Conservation (phyloP, 1,140 invertebrate species). For the Monomorium pharaonis region DNA sequence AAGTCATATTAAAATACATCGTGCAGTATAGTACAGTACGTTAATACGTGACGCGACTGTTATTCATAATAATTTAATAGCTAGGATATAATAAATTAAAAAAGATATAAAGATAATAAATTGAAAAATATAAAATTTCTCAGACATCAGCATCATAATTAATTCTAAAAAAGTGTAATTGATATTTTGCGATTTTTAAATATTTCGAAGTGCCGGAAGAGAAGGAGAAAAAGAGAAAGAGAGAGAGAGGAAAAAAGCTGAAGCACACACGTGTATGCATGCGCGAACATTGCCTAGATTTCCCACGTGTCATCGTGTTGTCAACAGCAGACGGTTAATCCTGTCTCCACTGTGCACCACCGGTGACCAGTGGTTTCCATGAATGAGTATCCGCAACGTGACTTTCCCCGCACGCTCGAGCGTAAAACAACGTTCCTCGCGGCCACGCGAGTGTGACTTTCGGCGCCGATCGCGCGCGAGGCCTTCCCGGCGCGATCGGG, state of each 20-base stretch:
- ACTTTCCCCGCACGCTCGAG: neutral
- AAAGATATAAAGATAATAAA: neutral
- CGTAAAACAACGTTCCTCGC: constrained; percentile 14
- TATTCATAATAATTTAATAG: neutral
- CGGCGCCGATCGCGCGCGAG: constrained; percentile 37
- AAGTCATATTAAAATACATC: neutral
- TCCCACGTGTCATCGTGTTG: constrained; percentile 65
- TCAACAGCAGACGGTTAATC: constrained; percentile 66
- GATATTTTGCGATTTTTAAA: neutral
- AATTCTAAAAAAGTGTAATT: constrained; percentile 6
- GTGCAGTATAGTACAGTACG: neutral
- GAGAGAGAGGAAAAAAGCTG: no score
- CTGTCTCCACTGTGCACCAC: constrained; percentile 38
- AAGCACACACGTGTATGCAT: neutral
- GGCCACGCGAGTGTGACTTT: constrained; percentile 1
- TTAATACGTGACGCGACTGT: neutral
- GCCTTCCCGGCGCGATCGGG: constrained; percentile 56
- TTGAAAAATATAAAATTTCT: neutral
- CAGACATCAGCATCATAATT: neutral
- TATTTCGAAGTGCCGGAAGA: neutral
- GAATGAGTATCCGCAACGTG: constrained; percentile 48
- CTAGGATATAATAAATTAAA: neutral
- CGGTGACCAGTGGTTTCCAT: constrained; percentile 66
- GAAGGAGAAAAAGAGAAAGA: neutral
- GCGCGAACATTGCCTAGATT: constrained; percentile 36